phyloP scores from a whole-genome alignment of 2,888 invertebrate species.

The Helicoverpa assulta region DNA sequence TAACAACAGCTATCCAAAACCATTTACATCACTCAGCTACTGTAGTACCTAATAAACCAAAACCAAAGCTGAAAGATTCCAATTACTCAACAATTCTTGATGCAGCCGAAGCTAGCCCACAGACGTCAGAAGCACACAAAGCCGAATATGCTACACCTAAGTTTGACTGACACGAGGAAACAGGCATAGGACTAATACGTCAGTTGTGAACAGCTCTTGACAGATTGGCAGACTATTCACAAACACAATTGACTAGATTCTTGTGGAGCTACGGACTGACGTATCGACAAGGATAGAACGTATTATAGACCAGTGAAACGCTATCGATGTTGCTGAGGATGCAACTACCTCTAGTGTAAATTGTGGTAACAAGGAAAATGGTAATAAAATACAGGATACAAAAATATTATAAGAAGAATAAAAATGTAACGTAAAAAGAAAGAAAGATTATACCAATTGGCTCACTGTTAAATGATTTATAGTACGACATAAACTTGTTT shows the following conservation, averaged over 20 bases:
- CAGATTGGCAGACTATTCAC: conserved; percentile 23
- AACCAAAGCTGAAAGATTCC: neutral
- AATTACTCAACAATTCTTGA: neutral
- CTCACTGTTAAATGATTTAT: conserved; percentile 43
- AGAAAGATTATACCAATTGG: conserved; percentile 19
- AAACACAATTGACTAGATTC: conserved; percentile 40
- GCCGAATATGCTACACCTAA: conserved; percentile 13
- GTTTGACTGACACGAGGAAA: conserved; percentile 16
- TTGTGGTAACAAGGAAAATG: neutral
- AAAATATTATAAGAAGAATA: neutral
- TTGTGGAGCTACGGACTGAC: conserved; percentile 14
- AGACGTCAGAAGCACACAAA: conserved; percentile 28
- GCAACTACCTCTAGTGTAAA: neutral
- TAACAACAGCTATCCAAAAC: too few species aligned
- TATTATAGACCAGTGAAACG: conserved; percentile 8
- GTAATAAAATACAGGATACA: neutral
- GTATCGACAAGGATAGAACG: conserved; percentile 16
- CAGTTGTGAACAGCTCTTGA: conserved; percentile 29
- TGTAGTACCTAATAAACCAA: neutral
- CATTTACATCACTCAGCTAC: too few species aligned
- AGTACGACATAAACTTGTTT: conserved; percentile 32
- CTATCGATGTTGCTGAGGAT: conserved; percentile 1
- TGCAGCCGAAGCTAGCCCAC: neutral
- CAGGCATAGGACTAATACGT: conserved; percentile 27
- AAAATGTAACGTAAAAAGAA: conserved; percentile 2